phyloP scores from a whole-genome alignment of 2,797 vertebrate genomes.

The Petrocephalus sullivani region DNA sequence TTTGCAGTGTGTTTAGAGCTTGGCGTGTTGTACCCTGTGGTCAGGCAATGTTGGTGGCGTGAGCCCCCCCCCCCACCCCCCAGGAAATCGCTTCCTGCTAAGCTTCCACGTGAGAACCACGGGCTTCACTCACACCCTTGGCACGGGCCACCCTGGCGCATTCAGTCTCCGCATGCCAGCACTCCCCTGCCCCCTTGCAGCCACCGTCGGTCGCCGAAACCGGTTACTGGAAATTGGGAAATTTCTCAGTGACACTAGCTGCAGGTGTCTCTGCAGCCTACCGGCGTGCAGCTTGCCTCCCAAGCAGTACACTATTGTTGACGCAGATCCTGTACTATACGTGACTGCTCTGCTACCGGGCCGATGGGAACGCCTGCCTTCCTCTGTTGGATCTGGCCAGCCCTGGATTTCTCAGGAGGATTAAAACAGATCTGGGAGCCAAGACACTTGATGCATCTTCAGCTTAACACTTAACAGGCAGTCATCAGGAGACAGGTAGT shows the following conservation, averaged over 20 bases:
- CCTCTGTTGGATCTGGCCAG: background rate
- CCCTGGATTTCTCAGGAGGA: conserved; percentile 41
- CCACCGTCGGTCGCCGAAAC: background rate
- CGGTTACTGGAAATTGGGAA: background rate
- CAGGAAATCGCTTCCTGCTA: background rate
- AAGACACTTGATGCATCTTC: background rate
- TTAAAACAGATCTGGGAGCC: background rate
- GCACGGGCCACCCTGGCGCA: background rate
- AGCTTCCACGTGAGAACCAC: background rate
- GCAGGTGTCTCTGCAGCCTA: background rate
- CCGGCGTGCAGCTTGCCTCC: too few relatives aligned
- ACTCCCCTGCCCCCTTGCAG: background rate
- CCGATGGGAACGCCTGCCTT: background rate
- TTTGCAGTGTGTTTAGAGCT: background rate
- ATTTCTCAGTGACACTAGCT: background rate
- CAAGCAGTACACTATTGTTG: background rate
- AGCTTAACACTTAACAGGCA: background rate
- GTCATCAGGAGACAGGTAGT: background rate
- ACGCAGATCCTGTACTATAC: background rate
- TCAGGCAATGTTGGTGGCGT: background rate
- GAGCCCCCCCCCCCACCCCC: background rate
- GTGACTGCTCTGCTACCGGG: background rate
- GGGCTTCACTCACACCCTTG: background rate
- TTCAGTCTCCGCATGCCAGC: background rate
- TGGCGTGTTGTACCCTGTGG: background rate